Evolutionary conservation across 1,140 invertebrate species (phyloP), one percentile per base, ranked within the genome.

Genomic region (Drosophila orosa): DNA sequence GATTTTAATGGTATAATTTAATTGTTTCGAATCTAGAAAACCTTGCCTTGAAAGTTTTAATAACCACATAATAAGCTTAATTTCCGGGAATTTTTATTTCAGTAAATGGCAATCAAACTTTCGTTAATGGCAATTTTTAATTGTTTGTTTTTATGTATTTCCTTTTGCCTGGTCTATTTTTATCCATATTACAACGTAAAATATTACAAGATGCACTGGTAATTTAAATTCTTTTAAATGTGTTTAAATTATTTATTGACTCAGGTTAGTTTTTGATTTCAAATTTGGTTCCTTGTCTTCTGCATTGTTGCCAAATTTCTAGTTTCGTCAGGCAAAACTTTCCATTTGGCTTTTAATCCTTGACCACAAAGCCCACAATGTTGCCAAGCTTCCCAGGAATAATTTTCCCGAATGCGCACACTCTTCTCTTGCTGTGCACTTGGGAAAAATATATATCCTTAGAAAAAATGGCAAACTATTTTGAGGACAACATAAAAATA

Each of bases 81-180:
- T 19, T 52, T 33, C 7, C 1, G 13, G 12, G 8, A 22, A 33
- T 22, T 33, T 31, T 1, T 7, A 25, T 39, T 15, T 33, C 8
- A 9, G 3, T 13, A 29, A 15, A 29, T n/a, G 22, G 19, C 55
- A 15, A 33, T 22, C 6, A 22, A 37, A 17, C 19, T 31, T 42
- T 33, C 15, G 27, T 54, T 52, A 42, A 50, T 29, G 25, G 24
- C 15, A 3, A 42, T 15, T 66, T 65, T 22, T n/a, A 31, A 40
- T 29, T 13, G 9, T n/a, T 48, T 31, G 19, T 19, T 40, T 37
- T 39, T 62, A 62, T 45, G 25, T n/a, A 27, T 29, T 3, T 5
- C 13, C 9, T 22, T 24, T 61, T 47, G 9, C n/a, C 2, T 22
- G 8, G 19, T 25, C 35, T 68, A 65, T 39, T 68, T 68, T 65